Percentiles rank a stretch among this genome's conserved stretches.
These are phyloP conservation scores for Oophaga pumilio DNA, from an alignment of 2,113 vertebrate genomes.

Conservation along the genomic window DNA sequence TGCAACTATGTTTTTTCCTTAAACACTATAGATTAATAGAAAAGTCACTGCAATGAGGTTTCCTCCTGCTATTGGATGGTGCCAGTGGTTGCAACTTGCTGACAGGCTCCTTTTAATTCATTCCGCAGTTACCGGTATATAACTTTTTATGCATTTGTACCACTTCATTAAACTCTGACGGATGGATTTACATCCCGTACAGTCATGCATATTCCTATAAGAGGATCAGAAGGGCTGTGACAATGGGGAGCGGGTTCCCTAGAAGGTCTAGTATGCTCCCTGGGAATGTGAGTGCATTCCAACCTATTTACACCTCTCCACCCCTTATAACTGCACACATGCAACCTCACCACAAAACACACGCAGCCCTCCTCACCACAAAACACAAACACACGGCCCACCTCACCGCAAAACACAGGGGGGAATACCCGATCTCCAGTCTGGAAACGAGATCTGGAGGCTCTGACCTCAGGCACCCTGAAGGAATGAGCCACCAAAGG, in stretches of 20 bases:
- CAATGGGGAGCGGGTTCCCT: neutral
- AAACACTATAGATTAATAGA: too few species aligned
- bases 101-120: too few species aligned
- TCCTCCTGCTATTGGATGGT: too few species aligned
- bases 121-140: too few species aligned
- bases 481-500: conserved; percentile 42
- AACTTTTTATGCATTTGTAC: neutral
- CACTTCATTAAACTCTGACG: neutral
- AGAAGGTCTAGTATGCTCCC: neutral
- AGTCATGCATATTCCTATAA: neutral
- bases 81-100: too few species aligned
- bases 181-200: neutral
- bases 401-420: conserved; percentile 39
- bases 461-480: conserved; percentile 53
- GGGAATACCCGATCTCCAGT: conserved; percentile 46
- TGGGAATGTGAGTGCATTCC: conserved; percentile 41
- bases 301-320: conserved; percentile 55
- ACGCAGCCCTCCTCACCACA: conserved; percentile 48
- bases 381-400: conserved; percentile 56
- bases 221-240: neutral
- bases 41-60: too few species aligned
- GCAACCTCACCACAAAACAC: conserved; percentile 57
- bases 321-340: conserved; percentile 37
- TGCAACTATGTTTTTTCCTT: too few species aligned
- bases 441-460: conserved; percentile 47